phyloP scores from a whole-genome alignment of 2,797 vertebrate genomes.

The Pseudochaenichthys georgianus region DNA sequence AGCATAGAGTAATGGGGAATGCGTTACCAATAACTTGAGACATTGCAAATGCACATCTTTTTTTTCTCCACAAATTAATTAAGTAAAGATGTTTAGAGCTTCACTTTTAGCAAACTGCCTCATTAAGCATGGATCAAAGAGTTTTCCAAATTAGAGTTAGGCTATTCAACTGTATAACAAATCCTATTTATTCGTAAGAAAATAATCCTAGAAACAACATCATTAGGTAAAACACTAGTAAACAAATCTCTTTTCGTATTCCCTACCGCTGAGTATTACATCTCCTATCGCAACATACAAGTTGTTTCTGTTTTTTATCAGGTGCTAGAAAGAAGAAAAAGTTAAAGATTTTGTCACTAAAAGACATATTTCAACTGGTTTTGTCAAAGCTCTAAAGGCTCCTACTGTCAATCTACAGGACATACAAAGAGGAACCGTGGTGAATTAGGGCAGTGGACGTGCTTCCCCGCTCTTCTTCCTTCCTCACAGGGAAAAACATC shows the following conservation, averaged over 20 bases:
- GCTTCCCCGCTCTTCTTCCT: constrained; percentile 33
- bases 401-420: constrained; percentile 76
- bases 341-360: constrained; percentile 58
- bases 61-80: constrained; percentile 48
- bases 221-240: constrained; percentile 67
- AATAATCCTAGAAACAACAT: constrained; percentile 65
- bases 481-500: constrained; percentile 18
- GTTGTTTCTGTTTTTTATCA: constrained; percentile 54
- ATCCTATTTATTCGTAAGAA: constrained; percentile 60
- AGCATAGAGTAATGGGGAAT: constrained; percentile 3
- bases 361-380: constrained; percentile 57
- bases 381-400: constrained; percentile 59
- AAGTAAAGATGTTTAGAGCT: constrained; percentile 46
- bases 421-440: constrained; percentile 66
- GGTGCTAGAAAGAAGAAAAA: constrained; percentile 59
- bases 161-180: constrained; percentile 49
- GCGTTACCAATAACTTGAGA: constrained; percentile 28
- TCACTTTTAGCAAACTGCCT: constrained; percentile 59
- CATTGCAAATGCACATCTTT: constrained; percentile 24
- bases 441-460: constrained; percentile 50
- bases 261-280: constrained; percentile 63
- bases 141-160: constrained; percentile 58
- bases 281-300: constrained; percentile 65
- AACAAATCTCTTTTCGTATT: constrained; percentile 54
- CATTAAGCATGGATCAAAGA: constrained; percentile 60